phyloP scores from a whole-genome alignment of 1,140 invertebrate species.

The Conopomorpha cramerella region DNA sequence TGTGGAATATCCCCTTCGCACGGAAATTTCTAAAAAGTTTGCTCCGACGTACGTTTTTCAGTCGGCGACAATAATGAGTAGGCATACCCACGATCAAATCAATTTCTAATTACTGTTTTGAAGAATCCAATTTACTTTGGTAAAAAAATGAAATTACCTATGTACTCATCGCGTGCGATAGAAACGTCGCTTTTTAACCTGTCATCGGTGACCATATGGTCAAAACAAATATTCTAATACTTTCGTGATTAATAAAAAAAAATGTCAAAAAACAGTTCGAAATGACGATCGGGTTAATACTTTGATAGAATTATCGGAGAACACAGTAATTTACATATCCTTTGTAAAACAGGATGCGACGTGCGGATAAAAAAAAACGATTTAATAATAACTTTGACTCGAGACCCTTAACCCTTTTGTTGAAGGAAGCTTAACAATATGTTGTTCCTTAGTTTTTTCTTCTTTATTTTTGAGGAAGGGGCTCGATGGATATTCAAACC shows the following conservation, averaged over 20 bases:
- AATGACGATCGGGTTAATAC: slow-evolving; percentile 41
- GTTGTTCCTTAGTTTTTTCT: slow-evolving; percentile 28
- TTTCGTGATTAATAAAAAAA: slow-evolving; percentile 14
- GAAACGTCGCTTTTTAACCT: too few species aligned
- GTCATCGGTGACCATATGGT: too few species aligned
- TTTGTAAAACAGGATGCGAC: slow-evolving; percentile 49
- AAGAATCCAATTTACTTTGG: too few species aligned
- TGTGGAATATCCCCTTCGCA: too few species aligned
- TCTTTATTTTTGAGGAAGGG: slow-evolving; percentile 46
- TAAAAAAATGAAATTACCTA: slow-evolving; percentile 11
- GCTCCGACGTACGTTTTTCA: too few species aligned
- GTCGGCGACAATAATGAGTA: too few species aligned
- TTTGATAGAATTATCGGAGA: slow-evolving; percentile 56
- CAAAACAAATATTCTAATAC: slow-evolving; percentile 43
- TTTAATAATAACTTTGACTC: slow-evolving; percentile 53
- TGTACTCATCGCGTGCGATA: too few species aligned
- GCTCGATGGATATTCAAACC: slow-evolving; percentile 48
- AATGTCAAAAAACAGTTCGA: slow-evolving; percentile 39
- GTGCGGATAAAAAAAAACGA: slow-evolving; percentile 58
- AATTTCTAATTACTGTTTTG: too few species aligned
- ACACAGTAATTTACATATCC: slow-evolving; percentile 56
- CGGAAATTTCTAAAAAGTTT: too few species aligned
- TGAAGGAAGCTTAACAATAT: slow-evolving; percentile 55
- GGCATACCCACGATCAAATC: too few species aligned
- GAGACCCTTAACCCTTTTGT: slow-evolving; percentile 50